A percentile compares a stretch with the other conserved stretches of the same genome.
These are phyloP conservation scores for Zelostemma sp. DNA, from an alignment of 1,140 invertebrate genomes.

Conservation along the genomic window DNA sequence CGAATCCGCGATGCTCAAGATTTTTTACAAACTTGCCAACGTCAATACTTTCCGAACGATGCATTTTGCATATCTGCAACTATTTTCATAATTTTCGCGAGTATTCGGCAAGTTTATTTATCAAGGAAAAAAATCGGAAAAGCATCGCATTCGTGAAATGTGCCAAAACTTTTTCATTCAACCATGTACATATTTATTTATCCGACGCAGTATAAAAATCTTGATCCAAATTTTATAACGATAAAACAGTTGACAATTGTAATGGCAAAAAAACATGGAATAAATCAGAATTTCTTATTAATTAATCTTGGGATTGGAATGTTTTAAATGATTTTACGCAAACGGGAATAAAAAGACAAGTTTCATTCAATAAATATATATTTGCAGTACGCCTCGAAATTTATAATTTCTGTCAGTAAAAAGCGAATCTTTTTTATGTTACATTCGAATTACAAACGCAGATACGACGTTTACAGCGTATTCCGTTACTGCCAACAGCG, in stretches of 20 bases:
- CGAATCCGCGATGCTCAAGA: background rate
- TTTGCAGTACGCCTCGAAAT: slow-evolving; percentile 26
- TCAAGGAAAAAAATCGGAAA: background rate
- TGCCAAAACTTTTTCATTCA: background rate
- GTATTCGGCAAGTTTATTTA: background rate
- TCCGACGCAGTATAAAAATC: no score
- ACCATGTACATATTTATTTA: background rate
- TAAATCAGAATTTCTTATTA: no score
- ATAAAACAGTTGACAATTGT: no score
- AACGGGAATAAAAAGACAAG: no score
- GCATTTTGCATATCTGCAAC: background rate
- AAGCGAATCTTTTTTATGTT: slow-evolving; percentile 27
- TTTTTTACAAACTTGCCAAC: background rate
- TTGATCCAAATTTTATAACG: no score
- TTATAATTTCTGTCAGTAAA: slow-evolving; percentile 18
- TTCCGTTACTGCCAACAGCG: no score
- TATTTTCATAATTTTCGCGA: no score
- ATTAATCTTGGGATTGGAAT: no score
- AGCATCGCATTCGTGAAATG: background rate
- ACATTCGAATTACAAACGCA: slow-evolving; percentile 18
- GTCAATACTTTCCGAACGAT: background rate
- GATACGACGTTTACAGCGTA: background rate
- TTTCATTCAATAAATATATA: slow-evolving; percentile 30
- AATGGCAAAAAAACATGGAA: no score
- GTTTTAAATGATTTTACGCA: no score